Evolutionary conservation across 2,888 invertebrate species (phyloP), one percentile per base, ranked within the genome.

Genomic region (Orchestes rusci): DNA sequence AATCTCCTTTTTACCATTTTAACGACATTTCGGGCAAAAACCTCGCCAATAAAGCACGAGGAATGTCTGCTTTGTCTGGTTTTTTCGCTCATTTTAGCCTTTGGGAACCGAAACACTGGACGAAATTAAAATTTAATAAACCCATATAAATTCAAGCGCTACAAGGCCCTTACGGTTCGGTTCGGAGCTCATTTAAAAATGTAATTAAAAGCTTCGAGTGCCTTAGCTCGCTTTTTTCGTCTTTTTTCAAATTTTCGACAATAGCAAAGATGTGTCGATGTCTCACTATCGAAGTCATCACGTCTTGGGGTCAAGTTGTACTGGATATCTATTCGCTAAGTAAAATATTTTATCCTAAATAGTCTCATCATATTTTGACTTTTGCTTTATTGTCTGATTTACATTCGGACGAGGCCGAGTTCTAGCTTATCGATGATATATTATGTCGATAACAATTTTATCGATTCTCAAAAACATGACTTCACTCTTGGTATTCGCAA

Each of bases 121-220:
- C 52, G 52, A 66, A 65, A 66, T 65, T 65, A 64, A 67, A 67
- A 67, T 66, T 58, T 67, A 67, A 67, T 67, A 67, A 66, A 66
- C 67, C 67, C 59, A 67, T 67, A 67, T 67, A 66, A 66, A 67
- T 67, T 65, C 67, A 61, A 59, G 44, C 51, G 49, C 51, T 51
- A 51, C 48, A 43, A 51, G 48, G 51, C 44, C 47, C 48, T 48
- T 47, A 44, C 40, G 39, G 42, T 35, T 43, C 45, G 43, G 52
- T 35, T 30, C 51, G 54, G 50, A 54, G 59, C 63, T 62, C 60
- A 62, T 62, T 62, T 62, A 61, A 62, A 62, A 63, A 63, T 60
- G 63, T 64, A 66, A 66, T 66, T 65, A 66, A 65, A 66, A 64
- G 50, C 47, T 39, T 32, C 27, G 49, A 49, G 45, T 49, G 49